These are phyloP conservation scores for Apodemus agrarius DNA, from an alignment of 2,797 vertebrate genomes.

Conservation along the genomic window DNA sequence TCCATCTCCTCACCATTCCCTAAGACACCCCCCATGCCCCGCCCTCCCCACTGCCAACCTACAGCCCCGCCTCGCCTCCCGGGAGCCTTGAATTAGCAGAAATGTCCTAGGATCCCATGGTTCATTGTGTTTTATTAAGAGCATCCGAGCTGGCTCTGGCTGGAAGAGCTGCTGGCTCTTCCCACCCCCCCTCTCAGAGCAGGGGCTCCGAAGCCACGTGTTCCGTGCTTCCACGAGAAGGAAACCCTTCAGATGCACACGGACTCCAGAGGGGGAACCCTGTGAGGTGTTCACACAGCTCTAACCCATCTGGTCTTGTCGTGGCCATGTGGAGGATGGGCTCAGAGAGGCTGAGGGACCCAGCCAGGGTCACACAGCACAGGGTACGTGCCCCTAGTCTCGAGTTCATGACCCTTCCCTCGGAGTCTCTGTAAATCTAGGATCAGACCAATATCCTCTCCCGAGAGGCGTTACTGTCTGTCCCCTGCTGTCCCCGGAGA, in stretches of 20 bases:
- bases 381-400: rapidly evolving
- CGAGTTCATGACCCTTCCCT: neutral
- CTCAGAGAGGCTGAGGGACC: neutral
- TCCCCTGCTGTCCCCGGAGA: rapidly evolving
- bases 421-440: rapidly evolving
- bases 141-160: conserved; percentile 69
- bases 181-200: neutral
- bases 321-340: neutral
- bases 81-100: conserved; percentile 87
- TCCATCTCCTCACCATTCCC: neutral
- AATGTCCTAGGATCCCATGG: conserved; percentile 86
- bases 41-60: conserved; percentile 24
- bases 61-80: conserved; percentile 44
- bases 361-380: neutral
- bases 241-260: neutral
- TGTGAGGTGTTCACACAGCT: neutral
- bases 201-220: neutral
- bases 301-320: neutral
- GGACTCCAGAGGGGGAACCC: neutral
- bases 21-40: neutral
- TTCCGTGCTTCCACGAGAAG: neutral
- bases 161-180: conserved; percentile 64
- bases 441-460: rapidly evolving
- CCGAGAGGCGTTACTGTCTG: too few species aligned
- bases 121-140: conserved; percentile 89